Evolutionary conservation across 2,888 invertebrate genomes (phyloP), one percentile per base, ranked within the genome.

Genomic region (Enchytraeus crypticus): DNA sequence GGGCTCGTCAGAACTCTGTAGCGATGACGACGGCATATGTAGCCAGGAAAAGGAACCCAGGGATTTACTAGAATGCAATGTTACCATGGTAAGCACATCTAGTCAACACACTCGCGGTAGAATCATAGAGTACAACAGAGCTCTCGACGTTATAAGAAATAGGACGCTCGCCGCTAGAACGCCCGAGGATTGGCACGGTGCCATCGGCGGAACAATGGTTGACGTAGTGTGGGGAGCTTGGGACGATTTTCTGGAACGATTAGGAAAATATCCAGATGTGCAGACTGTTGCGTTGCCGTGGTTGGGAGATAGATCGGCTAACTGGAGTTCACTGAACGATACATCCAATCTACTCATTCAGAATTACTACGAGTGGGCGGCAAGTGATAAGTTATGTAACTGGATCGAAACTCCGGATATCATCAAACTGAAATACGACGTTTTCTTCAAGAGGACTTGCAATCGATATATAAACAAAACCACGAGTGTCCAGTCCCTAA

Each of bases 161-260:
- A n/a, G n/a, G n/a, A n/a, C n/a, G n/a, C n/a, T n/a, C n/a, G n/a
- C n/a, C n/a, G n/a, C n/a, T n/a, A n/a, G n/a, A n/a, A n/a, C n/a
- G n/a, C n/a, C n/a, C n/a, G n/a, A n/a, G n/a, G n/a, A n/a, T n/a
- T n/a, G n/a, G n/a, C n/a, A n/a, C n/a, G n/a, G n/a, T n/a, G n/a
- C n/a, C n/a, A n/a, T n/a, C n/a, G n/a, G n/a, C n/a, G n/a, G n/a
- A n/a, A n/a, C n/a, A n/a, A n/a, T n/a, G n/a, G n/a, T n/a, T n/a
- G n/a, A n/a, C n/a, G 63, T 64, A 30, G 18, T 68, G 8, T 68
- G 68, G 68, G 64, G 66, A 8, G 65, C 53, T 33, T 23, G 29
- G n/a, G 66, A 68, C 53, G 66, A 65, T 46, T 64, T 64, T 43
- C 46, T 66, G 14, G 51, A 62, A 32, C 34, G 51, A 29, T 51